Evolutionary conservation across 2,113 vertebrate species (phyloP), one percentile per base, ranked within the genome.

Genomic region (Piprites chloris): DNA sequence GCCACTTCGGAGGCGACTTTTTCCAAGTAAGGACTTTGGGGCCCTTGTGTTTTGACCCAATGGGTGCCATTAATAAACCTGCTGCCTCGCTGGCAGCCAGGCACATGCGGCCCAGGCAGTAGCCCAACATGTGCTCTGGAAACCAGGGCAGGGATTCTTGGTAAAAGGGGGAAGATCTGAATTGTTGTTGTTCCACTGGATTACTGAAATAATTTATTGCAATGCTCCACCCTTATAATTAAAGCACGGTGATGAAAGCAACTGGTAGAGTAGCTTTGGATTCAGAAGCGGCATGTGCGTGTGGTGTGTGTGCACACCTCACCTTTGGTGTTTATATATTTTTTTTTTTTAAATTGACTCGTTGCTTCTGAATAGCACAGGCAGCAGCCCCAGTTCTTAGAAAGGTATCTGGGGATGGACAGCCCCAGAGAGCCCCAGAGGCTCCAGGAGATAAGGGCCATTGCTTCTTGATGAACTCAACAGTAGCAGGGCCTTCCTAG

Each of bases 181-280:
- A 97, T 90, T 81, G 95, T 94, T 97, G 97, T 97, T 97, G 95
- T 96, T 97, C 90, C 93, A 96, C 92, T 82, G 95, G 96, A 97
- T 96, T 96, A 96, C 95, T 94, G 96, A 96, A 96, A 94, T 96
- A 95, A 97, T 97, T 97, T 97, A 97, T 97, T 96, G 95, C 94
- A 94, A 71, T 85, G 93, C 97, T 97, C 97, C 97, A 97, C 97
- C 97, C 97, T 96, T 93, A 93, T 97, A 97, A 97, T 97, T 97
- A 97, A 96, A 90, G 96, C 1, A 0, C 0, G 32, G 94, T 97
- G 97, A 97, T 96, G 97, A 97, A 96, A 97, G 95, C 96, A 97
- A 97, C 97, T 97, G 97, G 97, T 96, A 96, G 97, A 90, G 97
- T 97, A 97, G 87, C 95, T 97, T 97, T 96, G 87, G 96, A 86